A percentile compares a stretch with the other conserved stretches of the same genome.
These are phyloP conservation scores for Caenorhabditis japonica DNA, from an alignment of 2,888 invertebrate species.

Conservation along the genomic window DNA sequence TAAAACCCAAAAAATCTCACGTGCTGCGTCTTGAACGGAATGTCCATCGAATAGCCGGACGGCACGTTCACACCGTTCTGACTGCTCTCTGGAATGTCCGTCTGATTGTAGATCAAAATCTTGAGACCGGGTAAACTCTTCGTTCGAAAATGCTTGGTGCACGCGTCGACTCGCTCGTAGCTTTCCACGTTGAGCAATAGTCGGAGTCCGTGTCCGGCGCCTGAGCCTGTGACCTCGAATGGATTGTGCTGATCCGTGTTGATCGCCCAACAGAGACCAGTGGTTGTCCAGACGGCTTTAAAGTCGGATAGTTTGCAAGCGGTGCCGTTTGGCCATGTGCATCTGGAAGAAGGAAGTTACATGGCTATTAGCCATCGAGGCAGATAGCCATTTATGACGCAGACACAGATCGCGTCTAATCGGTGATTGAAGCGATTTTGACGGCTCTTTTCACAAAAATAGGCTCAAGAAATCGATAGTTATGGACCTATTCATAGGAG, in stretches of 20 bases:
- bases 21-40: conserved; percentile 76
- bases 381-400: too few relatives aligned
- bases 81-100: conserved; percentile 71
- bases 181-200: conserved; percentile 74
- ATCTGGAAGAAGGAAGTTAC: conserved; percentile 37
- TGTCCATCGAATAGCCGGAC: conserved; percentile 76
- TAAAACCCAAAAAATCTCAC: too few relatives aligned
- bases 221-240: conserved; percentile 66
- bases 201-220: conserved; percentile 69
- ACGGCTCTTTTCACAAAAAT: too few relatives aligned
- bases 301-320: conserved; percentile 68
- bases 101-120: conserved; percentile 75
- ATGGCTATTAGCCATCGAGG: neutral
- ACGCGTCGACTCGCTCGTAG: conserved; percentile 75
- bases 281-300: conserved; percentile 75
- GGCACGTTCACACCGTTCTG: conserved; percentile 76
- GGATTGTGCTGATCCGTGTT: conserved; percentile 71
- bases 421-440: too few relatives aligned
- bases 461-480: too few relatives aligned
- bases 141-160: conserved; percentile 71
- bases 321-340: conserved; percentile 75
- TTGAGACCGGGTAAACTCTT: conserved; percentile 71
- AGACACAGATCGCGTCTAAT: too few relatives aligned
- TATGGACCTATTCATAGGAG: too few relatives aligned
- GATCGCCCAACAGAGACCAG: conserved; percentile 77